Percentiles rank a stretch among this genome's conserved stretches.
phyloP scores from a whole-genome alignment of 2,797 vertebrate species.

The Rhincodon typus region DNA sequence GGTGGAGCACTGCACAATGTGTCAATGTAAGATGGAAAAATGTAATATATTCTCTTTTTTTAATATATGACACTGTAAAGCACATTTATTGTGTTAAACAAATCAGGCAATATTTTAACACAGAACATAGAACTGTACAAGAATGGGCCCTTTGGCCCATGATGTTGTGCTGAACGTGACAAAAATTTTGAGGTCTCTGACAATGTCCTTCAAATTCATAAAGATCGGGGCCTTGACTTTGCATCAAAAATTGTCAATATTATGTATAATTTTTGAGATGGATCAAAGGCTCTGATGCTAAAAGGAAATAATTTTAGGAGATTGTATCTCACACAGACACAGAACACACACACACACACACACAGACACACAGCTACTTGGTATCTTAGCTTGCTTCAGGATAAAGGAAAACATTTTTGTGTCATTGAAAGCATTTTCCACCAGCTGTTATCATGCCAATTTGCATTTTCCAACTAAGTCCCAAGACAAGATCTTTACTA shows the following conservation, averaged over 20 bases:
- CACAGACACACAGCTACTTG: too few relatives aligned
- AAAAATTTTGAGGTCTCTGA: too few relatives aligned
- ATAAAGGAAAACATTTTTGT: background rate
- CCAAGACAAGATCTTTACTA: too few relatives aligned
- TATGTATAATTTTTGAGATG: background rate
- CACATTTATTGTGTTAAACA: background rate
- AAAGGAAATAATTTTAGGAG: background rate
- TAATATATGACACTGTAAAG: background rate
- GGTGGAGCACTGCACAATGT: background rate
- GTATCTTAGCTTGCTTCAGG: background rate
- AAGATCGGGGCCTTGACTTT: background rate
- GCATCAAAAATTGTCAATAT: background rate
- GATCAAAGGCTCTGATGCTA: background rate
- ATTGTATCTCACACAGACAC: background rate
- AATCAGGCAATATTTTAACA: background rate
- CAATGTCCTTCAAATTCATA: background rate
- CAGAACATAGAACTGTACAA: too few relatives aligned
- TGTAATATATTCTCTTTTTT: background rate
- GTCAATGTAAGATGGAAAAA: background rate
- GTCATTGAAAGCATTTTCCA: background rate
- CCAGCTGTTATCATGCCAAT: background rate
- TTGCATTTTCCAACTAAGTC: too few relatives aligned
- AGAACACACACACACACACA: too few relatives aligned
- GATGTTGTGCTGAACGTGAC: too few relatives aligned
- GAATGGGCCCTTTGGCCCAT: too few relatives aligned